These are phyloP conservation scores for Pelobates cultripes DNA, from an alignment of 2,797 vertebrate species.

Conservation along the genomic window DNA sequence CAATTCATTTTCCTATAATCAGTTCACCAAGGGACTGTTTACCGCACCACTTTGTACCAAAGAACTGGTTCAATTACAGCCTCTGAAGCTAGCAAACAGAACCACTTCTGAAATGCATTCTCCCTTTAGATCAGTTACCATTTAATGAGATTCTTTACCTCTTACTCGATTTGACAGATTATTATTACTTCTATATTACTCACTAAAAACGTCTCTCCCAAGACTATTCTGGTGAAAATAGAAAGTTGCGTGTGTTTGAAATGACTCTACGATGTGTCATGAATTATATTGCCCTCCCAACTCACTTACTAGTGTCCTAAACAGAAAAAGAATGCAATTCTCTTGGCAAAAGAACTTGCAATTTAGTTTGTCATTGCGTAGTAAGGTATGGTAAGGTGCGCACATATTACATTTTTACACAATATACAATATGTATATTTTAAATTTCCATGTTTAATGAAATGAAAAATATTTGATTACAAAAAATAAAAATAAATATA, in stretches of 20 bases:
- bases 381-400: background rate
- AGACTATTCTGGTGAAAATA: constrained; percentile 50
- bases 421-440: background rate
- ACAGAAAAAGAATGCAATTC: background rate
- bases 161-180: constrained; percentile 55
- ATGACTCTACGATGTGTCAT: constrained; percentile 36
- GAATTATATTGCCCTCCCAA: constrained; percentile 7
- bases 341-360: constrained; percentile 1
- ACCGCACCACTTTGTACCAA: constrained; percentile 31
- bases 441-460: background rate
- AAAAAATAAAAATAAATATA: background rate
- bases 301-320: background rate
- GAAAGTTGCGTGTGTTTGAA: constrained; percentile 32
- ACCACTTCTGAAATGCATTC: constrained; percentile 49
- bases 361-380: background rate
- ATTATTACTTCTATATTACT: constrained; percentile 55
- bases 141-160: constrained; percentile 55
- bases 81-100: constrained; percentile 41
- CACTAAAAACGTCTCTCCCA: constrained; percentile 48
- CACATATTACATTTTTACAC: background rate
- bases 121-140: constrained; percentile 52
- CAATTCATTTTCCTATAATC: constrained; percentile 7
- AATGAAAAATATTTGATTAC: background rate
- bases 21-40: constrained; percentile 43
- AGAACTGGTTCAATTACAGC: constrained; percentile 43